Base-by-base conservation (phyloP, 2,888 invertebrate species). In the Liopterus haemorrhoidalis region DNA sequence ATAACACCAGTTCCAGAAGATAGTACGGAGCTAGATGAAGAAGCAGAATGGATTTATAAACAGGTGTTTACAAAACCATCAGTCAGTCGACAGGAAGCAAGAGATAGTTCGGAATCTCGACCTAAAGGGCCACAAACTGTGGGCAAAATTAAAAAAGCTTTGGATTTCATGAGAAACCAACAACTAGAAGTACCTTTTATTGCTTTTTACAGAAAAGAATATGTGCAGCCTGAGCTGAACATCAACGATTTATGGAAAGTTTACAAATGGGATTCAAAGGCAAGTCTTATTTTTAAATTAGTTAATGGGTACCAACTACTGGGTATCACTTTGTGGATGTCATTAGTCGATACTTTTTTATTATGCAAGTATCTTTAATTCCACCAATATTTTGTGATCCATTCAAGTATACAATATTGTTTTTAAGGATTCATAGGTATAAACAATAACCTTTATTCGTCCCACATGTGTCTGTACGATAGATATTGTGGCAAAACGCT, bases 241-340 rank as follows among this genome's bases (percentile, higher is more conserved):
- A 91, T 95, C 40, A 91, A 91, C 58, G 97, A 99, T 63, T 70
- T 99, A 20, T 99, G 99, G 99, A 91, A 88, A 64, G 87, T 99
- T n/a, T 97, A 93, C 70, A 86, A 88, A 60, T 92, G 78, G 65
- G 96, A 97, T 65, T 92, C 90, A 40, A 91, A 91, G 75, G 84
- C 82, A 62, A 54, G 58, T 52, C 40, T 39, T 24, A 14, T 19
- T 25, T 25, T 11, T 4, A 11, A n/a, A 4, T 3, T 25, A 25
- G 12, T 9, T 24, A 11, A 24, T 19, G 19, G 4, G 2, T 25
- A 20, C n/a, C n/a, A n/a, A n/a, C n/a, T n/a, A n/a, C n/a, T n/a
- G n/a, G n/a, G n/a, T n/a, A n/a, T n/a, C n/a, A n/a, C n/a, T n/a
- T n/a, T n/a, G n/a, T n/a, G n/a, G n/a, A n/a, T n/a, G n/a, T n/a